Conservation (phyloP, 2,888 invertebrate genomes). For the Palloptera scutellata region DNA sequence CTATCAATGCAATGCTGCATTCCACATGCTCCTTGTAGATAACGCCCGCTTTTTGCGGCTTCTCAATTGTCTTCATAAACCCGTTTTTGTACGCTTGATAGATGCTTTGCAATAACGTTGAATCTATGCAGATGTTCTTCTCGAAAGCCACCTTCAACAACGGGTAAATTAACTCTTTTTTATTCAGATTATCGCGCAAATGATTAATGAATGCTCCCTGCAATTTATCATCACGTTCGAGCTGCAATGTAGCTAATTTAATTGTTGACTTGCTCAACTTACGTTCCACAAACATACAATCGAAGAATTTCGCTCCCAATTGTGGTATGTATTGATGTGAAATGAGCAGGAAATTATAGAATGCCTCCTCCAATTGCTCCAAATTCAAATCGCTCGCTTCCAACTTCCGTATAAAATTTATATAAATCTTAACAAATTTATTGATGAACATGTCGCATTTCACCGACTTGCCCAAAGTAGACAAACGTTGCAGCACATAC, state of each 20-base stretch:
- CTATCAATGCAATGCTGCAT: constrained; percentile 70
- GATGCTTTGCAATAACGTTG: constrained; percentile 66
- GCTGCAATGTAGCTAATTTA: constrained; percentile 68
- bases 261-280: constrained; percentile 69
- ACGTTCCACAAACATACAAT: constrained; percentile 65
- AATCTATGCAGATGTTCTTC: constrained; percentile 50
- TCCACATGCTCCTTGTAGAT: constrained; percentile 70
- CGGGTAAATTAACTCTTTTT: constrained; percentile 72
- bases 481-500: constrained; percentile 65
- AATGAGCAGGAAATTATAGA: constrained; percentile 68
- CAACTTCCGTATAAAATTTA: constrained; percentile 60
- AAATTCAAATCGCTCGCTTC: constrained; percentile 65
- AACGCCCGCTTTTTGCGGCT: constrained; percentile 75
- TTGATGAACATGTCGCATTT: constrained; percentile 58
- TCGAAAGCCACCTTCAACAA: constrained; percentile 67
- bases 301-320: constrained; percentile 67
- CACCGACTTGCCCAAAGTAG: constrained; percentile 52
- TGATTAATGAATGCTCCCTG: constrained; percentile 42
- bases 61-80: constrained; percentile 71
- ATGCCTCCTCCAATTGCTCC: constrained; percentile 67
- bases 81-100: constrained; percentile 71
- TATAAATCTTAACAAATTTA: constrained; percentile 65
- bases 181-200: constrained; percentile 64
- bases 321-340: constrained; percentile 70
- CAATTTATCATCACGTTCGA: constrained; percentile 62